Percentiles rank a stretch among this genome's conserved stretches.
Conservation (phyloP, 2,797 vertebrate species). For the Iguana delicatissima region DNA sequence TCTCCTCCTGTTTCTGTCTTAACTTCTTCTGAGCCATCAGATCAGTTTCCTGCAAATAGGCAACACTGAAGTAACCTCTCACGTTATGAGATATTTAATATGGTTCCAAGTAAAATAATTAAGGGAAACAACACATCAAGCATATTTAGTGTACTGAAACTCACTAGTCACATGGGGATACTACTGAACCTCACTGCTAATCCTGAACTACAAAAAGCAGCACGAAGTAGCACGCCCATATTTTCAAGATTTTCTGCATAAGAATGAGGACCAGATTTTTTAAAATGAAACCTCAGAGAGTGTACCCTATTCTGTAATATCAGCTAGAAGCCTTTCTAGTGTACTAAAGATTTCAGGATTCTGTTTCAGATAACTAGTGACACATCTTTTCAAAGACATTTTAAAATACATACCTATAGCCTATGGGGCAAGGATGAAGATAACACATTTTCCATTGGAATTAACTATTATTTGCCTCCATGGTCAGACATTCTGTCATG, state of each 20-base stretch:
- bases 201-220: background rate
- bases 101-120: background rate
- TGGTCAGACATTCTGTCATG: background rate
- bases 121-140: background rate
- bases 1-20: slow-evolving; percentile 79
- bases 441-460: background rate
- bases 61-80: slow-evolving; percentile 37
- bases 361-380: background rate
- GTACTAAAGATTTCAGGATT: background rate
- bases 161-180: background rate
- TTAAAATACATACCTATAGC: background rate
- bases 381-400: background rate
- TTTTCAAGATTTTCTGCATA: background rate
- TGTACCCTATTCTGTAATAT: background rate
- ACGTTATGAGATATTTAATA: background rate
- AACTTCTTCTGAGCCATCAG: slow-evolving; percentile 85
- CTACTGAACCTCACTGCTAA: background rate
- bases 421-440: background rate
- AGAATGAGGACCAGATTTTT: background rate
- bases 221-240: background rate
- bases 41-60: slow-evolving; percentile 89
- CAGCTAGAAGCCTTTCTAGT: background rate
- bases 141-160: background rate
- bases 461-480: background rate
- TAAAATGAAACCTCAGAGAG: background rate